Percentiles rank a stretch among this genome's conserved stretches.
These are phyloP conservation scores for Meloidogyne hapla DNA, from an alignment of 1,140 invertebrate genomes.

Conservation along the genomic window DNA sequence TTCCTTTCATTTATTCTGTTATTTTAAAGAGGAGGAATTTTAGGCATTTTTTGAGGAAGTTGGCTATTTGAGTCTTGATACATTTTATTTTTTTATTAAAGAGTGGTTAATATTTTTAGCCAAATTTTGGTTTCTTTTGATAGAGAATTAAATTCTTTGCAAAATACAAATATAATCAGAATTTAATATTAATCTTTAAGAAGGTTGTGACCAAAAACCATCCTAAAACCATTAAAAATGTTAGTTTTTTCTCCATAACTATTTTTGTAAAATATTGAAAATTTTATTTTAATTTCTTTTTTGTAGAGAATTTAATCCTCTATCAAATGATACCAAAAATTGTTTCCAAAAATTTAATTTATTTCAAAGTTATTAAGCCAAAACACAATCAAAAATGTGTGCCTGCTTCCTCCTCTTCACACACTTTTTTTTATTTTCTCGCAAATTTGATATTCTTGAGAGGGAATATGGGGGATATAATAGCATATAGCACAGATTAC, in stretches of 20 bases:
- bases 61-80: not conserved
- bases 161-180: not conserved
- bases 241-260: not conserved
- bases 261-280: not conserved
- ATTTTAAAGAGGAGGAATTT: not conserved
- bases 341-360: not conserved
- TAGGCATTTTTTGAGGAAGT: not conserved
- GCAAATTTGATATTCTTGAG: not conserved
- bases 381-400: not conserved
- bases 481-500: not conserved
- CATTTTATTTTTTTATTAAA: not conserved
- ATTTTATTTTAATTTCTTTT: not conserved
- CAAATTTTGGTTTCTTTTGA: not conserved
- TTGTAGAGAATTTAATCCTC: not conserved
- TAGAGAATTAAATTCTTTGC: not conserved
- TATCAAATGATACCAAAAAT: not conserved
- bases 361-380: not conserved
- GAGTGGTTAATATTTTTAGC: not conserved
- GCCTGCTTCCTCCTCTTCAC: not conserved
- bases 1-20: no score
- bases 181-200: not conserved
- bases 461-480: not conserved
- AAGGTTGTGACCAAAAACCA: not conserved
- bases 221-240: not conserved
- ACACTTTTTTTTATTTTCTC: not conserved